These are phyloP conservation scores for Charanyca ferruginea DNA, from an alignment of 2,888 invertebrate genomes.

Conservation along the genomic window DNA sequence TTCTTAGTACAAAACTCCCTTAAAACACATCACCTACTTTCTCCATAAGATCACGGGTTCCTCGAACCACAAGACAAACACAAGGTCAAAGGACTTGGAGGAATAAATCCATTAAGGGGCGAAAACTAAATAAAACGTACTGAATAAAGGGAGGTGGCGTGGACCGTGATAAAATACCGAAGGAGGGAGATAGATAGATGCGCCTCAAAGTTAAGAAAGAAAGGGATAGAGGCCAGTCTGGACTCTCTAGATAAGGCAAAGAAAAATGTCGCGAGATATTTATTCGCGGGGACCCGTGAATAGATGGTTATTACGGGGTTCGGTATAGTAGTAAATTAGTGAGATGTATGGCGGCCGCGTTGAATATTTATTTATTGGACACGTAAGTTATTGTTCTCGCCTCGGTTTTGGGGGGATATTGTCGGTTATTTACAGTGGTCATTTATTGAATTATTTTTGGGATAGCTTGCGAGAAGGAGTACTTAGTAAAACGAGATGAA, in stretches of 20 bases:
- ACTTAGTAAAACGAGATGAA: neutral
- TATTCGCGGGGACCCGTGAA: conserved; percentile 82
- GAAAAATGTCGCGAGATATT: conserved; percentile 90
- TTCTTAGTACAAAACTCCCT: conserved; percentile 22
- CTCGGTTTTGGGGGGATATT: conserved; percentile 49
- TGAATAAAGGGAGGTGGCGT: conserved; percentile 78
- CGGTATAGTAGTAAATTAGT: conserved; percentile 89
- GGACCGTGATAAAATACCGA: conserved; percentile 78
- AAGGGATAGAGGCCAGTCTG: conserved; percentile 79
- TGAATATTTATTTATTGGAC: conserved; percentile 89
- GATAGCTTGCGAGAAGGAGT: neutral
- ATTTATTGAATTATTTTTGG: conserved; percentile 41
- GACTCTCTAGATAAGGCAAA: conserved; percentile 86
- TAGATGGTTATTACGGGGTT: conserved; percentile 89
- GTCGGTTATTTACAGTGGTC: conserved; percentile 40
- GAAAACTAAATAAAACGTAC: conserved; percentile 89
- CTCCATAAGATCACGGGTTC: conserved; percentile 39
- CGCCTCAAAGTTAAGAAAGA: conserved; percentile 53
- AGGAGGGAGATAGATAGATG: conserved; percentile 68
- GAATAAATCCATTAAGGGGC: conserved; percentile 88
- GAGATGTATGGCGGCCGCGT: conserved; percentile 85
- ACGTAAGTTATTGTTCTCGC: conserved; percentile 77
- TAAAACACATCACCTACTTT: conserved; percentile 49
- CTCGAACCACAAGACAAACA: conserved; percentile 69
- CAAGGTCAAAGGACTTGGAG: conserved; percentile 84